Conservation (phyloP, 2,113 vertebrate species). For the Thomomys bottae region DNA sequence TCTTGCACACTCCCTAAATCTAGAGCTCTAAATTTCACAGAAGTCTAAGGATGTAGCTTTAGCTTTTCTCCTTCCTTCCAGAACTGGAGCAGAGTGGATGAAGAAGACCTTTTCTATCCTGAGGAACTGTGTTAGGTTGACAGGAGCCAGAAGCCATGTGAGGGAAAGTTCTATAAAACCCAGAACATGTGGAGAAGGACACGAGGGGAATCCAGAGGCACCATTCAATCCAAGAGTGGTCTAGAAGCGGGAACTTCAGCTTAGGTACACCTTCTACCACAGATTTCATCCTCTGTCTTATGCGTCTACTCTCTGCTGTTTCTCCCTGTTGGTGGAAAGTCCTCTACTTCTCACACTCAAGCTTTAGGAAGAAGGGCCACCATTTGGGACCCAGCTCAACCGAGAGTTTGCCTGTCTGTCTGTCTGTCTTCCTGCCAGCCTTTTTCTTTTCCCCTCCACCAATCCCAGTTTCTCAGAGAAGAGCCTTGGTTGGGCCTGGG, state of each 20-base stretch:
- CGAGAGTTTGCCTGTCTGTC: background rate
- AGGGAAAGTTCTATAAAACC: background rate
- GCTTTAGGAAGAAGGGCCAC: background rate
- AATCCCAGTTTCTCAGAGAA: background rate
- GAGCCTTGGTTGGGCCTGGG: background rate
- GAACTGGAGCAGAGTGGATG: background rate
- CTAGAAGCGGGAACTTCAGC: background rate
- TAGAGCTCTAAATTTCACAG: background rate
- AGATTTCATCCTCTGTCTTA: background rate
- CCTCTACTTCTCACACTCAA: background rate
- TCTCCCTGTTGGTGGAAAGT: background rate
- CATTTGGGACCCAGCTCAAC: background rate
- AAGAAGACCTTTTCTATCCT: background rate
- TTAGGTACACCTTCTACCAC: background rate
- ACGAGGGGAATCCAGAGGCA: background rate
- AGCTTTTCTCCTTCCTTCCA: background rate
- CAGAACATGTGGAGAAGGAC: background rate
- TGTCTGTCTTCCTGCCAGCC: background rate
- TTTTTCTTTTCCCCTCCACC: slow-evolving; percentile 12
- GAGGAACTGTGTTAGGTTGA: background rate
- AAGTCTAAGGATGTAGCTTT: background rate
- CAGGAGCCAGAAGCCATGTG: background rate
- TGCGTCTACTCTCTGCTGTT: background rate
- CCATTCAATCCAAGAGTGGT: background rate
- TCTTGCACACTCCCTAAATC: background rate